Evolutionary conservation across 2,888 invertebrate genomes (phyloP).

Genomic region (Dolichomitus sp.): DNA sequence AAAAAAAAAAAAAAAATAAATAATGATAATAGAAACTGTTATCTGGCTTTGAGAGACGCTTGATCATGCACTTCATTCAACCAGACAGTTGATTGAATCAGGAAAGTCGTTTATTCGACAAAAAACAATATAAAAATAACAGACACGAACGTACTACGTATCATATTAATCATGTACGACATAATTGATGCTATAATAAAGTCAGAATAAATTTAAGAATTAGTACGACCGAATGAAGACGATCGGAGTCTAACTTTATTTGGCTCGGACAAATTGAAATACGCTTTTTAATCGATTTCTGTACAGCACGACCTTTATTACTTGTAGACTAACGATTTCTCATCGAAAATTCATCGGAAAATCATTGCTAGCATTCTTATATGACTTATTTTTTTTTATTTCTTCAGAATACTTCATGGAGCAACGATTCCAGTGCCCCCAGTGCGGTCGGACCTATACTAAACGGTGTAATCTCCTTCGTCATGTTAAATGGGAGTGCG

Average conservation of each 20-base stretch:
- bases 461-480: slow-evolving; percentile 77
- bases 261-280: neutral
- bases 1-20: neutral
- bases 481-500: slow-evolving; percentile 84
- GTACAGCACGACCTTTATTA: slow-evolving; percentile 19
- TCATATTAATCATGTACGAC: slow-evolving; percentile 41
- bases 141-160: slow-evolving; percentile 34
- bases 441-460: slow-evolving; percentile 78
- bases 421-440: slow-evolving; percentile 73
- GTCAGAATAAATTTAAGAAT: slow-evolving; percentile 9
- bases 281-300: neutral
- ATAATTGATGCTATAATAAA: slow-evolving; percentile 41
- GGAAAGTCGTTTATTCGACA: neutral
- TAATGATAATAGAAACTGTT: neutral
- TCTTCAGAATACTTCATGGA: slow-evolving; percentile 55
- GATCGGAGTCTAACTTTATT: neutral
- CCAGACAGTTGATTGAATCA: slow-evolving; percentile 2
- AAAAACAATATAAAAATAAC: slow-evolving; percentile 6
- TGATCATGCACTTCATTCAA: slow-evolving; percentile 5
- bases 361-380: slow-evolving; percentile 39
- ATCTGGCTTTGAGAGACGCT: neutral
- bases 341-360: slow-evolving; percentile 34
- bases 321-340: slow-evolving; percentile 17
- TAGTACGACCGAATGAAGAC: neutral
- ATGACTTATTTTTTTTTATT: slow-evolving; percentile 42